Evolutionary conservation across 37 sponge, comb jelly and placozoan species (phyloP), one percentile per base, ranked within the genome.

Genomic region (Haliclona indistincta): DNA sequence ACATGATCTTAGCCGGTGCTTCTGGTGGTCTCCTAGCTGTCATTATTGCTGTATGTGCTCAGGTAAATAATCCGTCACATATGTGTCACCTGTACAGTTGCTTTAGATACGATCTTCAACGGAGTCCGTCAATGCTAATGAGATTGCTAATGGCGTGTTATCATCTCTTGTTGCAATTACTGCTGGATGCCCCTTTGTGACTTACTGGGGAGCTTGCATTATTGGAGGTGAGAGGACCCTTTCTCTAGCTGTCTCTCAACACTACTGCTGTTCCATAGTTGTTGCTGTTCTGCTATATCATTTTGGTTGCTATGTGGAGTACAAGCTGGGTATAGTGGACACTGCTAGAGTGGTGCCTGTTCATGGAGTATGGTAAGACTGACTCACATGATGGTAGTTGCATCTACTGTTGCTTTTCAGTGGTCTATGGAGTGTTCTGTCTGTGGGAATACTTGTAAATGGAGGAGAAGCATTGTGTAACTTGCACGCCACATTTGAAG

Each of bases 341-440:
- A 95, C 96, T n/a, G 96, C 92, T 33, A 43, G 87, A 13, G 93
- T 95, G 6, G 85, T 91, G n/a, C 96, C 96, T 10, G 89, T 95
- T 3, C 96, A 95, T 66, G 94, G 78, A 2, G 63, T 89, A 19
- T 89, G 94, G 93, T 85, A 30, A 41, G 81, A 47, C 49, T 47
- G 13, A 47, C 13, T n/a, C 28, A 58, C n/a, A 25, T 58, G 60
- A n/a, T 58, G 6, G n/a, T 58, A 58, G 6, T 58, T n/a, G n/a
- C 35, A 11, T 56, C 29, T 38, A 38, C 6, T 49, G n/a, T 3
- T 33, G 33, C 36, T 62, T 43, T 61, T 23, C 67, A 82, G 83
- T 63, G 83, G 83, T 33, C 58, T 82, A 15, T 64, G 77, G 83
- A 72, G 74, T 28, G 10, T 82, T 29, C 40, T 82, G 38, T 66